A percentile compares a stretch with the other conserved stretches of the same genome.
Evolutionary conservation across 1,140 invertebrate species (phyloP).

Genomic region (Heliconius congener): DNA sequence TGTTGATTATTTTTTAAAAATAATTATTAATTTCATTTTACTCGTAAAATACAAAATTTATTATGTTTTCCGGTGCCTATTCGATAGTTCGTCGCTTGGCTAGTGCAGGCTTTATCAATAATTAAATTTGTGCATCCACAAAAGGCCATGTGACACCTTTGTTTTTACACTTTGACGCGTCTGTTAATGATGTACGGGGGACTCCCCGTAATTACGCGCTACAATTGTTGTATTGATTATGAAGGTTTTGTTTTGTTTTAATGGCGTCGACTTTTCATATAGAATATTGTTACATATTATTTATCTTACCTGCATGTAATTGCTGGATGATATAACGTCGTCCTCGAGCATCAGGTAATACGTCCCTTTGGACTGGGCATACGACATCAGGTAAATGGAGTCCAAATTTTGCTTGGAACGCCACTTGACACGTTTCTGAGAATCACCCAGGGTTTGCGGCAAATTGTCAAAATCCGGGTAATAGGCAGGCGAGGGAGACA

Average conservation of each 20-base stretch:
- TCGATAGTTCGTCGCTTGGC: not conserved
- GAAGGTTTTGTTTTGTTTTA: not conserved
- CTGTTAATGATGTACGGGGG: not conserved
- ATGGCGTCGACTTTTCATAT: not conserved
- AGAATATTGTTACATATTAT: not conserved
- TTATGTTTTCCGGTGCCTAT: not conserved
- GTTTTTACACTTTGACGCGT: not conserved
- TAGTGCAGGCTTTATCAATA: not conserved
- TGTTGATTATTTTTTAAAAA: not conserved
- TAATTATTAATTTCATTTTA: too few relatives aligned
- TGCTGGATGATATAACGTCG: constrained; percentile 94
- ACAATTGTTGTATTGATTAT: not conserved
- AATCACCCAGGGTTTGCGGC: constrained; percentile 92
- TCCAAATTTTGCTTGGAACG: constrained; percentile 98
- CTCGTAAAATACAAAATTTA: not conserved
- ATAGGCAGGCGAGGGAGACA: constrained; percentile 91
- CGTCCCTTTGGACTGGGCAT: constrained; percentile 90
- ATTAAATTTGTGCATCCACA: not conserved
- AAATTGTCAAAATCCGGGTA: constrained; percentile 94
- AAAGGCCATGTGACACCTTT: not conserved
- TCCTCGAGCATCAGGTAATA: constrained; percentile 97
- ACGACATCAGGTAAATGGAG: constrained; percentile 98
- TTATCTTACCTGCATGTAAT: constrained; percentile 86
- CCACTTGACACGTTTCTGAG: constrained; percentile 94
- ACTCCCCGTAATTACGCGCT: not conserved